phyloP scores from a whole-genome alignment of 2,888 invertebrate species.

The Neoascia interrupta region DNA sequence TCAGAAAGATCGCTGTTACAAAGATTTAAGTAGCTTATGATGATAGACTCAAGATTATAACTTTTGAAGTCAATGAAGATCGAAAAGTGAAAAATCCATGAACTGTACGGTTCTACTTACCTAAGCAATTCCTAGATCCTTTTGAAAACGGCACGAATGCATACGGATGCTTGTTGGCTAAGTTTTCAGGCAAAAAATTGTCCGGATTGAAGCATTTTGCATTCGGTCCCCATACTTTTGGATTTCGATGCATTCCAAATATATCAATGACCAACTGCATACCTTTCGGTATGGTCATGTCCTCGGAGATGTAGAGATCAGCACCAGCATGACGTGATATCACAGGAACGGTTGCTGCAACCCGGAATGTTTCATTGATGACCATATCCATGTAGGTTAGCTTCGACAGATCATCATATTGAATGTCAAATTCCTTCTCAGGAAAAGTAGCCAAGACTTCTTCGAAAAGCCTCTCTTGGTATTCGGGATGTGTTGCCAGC shows the following conservation, averaged over 20 bases:
- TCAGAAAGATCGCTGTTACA: too few relatives aligned
- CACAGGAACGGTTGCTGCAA: slow-evolving; percentile 72
- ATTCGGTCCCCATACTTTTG: slow-evolving; percentile 72
- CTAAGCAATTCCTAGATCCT: slow-evolving; percentile 73
- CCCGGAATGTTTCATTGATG: slow-evolving; percentile 71
- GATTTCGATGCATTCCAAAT: slow-evolving; percentile 70
- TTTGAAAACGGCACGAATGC: slow-evolving; percentile 73
- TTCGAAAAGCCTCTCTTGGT: slow-evolving; percentile 72
- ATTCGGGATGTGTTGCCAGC: slow-evolving; percentile 71
- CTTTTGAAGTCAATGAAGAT: too few relatives aligned
- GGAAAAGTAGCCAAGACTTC: slow-evolving; percentile 72
- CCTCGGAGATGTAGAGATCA: slow-evolving; percentile 58
- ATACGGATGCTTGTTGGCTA: slow-evolving; percentile 70
- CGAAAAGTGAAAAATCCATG: too few relatives aligned
- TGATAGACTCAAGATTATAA: too few relatives aligned
- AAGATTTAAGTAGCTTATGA: too few relatives aligned
- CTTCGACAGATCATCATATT: slow-evolving; percentile 65
- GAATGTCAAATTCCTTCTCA: slow-evolving; percentile 61
- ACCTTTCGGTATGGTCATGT: slow-evolving; percentile 64
- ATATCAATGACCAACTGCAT: slow-evolving; percentile 66
- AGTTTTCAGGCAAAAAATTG: slow-evolving; percentile 71
- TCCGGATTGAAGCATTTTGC: slow-evolving; percentile 71
- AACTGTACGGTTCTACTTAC: slow-evolving; percentile 65
- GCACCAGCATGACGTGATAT: slow-evolving; percentile 66
- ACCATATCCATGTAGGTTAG: slow-evolving; percentile 71